These are phyloP conservation scores for Eulacestoma nigropectus DNA, from an alignment of 2,113 vertebrate species.

Conservation along the genomic window DNA sequence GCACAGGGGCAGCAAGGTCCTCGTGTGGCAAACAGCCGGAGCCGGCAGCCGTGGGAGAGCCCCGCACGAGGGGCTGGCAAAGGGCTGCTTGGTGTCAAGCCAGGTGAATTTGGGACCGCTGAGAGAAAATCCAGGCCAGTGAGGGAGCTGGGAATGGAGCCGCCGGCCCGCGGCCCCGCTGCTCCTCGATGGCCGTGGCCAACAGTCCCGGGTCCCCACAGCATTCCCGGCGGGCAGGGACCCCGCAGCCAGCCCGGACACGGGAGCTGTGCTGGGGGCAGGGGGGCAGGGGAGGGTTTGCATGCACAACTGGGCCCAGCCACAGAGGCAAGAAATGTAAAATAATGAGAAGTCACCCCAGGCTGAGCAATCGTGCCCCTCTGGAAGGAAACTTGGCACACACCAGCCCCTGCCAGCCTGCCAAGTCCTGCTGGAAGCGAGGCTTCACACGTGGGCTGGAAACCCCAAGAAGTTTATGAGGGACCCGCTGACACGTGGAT, in stretches of 20 bases:
- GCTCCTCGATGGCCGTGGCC: not conserved
- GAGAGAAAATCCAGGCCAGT: not conserved
- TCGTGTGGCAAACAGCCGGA: accelerated
- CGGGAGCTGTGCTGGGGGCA: accelerated
- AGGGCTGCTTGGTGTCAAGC: not conserved
- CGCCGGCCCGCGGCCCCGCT: accelerated
- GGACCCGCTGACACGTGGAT: not conserved
- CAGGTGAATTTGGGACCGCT: conserved; percentile 13
- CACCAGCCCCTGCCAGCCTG: not conserved
- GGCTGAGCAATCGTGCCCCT: not conserved
- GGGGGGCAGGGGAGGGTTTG: too few species aligned
- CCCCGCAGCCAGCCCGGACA: accelerated
- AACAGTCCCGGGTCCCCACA: accelerated
- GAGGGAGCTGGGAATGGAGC: not conserved
- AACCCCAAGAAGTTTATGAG: not conserved
- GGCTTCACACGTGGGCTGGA: not conserved
- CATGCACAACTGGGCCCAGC: not conserved
- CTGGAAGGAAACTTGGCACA: conserved; percentile 32
- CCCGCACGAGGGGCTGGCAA: not conserved
- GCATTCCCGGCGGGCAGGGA: not conserved
- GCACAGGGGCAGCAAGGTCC: not conserved
- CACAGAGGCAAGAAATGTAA: not conserved
- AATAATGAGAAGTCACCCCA: not conserved
- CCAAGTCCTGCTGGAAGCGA: conserved; percentile 22
- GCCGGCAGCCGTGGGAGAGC: not conserved